Evolutionary conservation across 64 coral and sea anemone genomes (phyloP).

Genomic region (Porites australiensis): DNA sequence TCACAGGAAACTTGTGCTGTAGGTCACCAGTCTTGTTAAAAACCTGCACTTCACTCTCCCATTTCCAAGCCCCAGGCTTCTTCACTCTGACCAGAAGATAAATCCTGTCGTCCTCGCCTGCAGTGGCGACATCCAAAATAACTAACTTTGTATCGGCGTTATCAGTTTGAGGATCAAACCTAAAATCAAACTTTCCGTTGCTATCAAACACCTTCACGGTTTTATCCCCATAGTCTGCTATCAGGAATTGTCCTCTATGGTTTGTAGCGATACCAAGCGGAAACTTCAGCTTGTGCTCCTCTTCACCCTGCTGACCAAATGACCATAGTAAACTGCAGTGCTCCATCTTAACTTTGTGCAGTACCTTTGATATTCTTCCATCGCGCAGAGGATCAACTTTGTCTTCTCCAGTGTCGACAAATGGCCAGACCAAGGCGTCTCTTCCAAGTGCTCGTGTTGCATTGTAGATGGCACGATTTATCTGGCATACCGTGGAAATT

Average conservation of each 20-base stretch:
- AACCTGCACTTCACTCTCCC: background rate
- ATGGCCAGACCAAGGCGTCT: background rate
- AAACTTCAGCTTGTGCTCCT: no score
- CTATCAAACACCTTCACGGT: background rate
- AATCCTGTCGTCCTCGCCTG: background rate
- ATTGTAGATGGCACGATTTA: conserved; percentile 17
- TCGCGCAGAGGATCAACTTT: background rate
- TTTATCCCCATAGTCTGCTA: background rate
- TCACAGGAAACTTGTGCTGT: background rate
- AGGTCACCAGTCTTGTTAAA: no score
- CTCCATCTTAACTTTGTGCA: background rate
- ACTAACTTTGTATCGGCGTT: background rate
- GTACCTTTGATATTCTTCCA: background rate
- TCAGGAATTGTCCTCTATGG: background rate
- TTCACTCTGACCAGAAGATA: background rate
- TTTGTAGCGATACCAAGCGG: background rate
- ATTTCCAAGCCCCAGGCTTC: background rate
- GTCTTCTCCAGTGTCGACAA: background rate
- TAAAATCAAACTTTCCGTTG: background rate
- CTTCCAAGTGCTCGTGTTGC: background rate
- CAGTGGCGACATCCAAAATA: background rate
- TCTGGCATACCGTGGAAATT: background rate
- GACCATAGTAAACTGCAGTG: background rate
- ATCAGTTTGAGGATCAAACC: background rate
- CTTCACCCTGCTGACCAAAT: no score